Evolutionary conservation across 2,113 vertebrate genomes (phyloP), one percentile per base, ranked within the genome.

Genomic region (Bucco capensis): DNA sequence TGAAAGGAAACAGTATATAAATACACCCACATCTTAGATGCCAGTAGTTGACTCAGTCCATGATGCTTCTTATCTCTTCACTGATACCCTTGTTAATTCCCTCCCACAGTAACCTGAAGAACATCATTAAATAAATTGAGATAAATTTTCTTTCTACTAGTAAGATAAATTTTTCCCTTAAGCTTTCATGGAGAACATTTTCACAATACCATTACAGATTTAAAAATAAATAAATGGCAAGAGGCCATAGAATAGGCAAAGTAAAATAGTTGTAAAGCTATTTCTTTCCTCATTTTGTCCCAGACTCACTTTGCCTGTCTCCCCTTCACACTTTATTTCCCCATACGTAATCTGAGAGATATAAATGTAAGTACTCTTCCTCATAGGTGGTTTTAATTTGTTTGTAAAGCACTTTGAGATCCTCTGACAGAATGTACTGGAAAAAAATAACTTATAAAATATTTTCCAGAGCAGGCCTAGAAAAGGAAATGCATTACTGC

Each of bases 301-400:
- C 46, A 51, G 21, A 53, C 14, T 47, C 13, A 10, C 9, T 75
- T 47, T 75, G 38, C 35, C 61, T 42, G 5, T 31, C 51, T 89
- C 61, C 75, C 64, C 54, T 88, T 78, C 53, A 64, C 30, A n/a
- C 25, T 90, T 83, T 14, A n/a, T 56, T 49, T 80, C 33, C 51
- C n/a, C 50, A 54, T 28, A 74, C 70, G 62, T 30, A 94, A 70
- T 51, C 31, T 24, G 5, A 79, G 42, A 56, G 49, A 83, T 80
- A 76, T 50, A 88, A 70, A 65, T 78, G 5, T 40, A 77, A 71
- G 57, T 61, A 79, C 37, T 74, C n/a, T 83, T 75, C 62, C 65
- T 94, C 57, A 40, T 5, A 69, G 42, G 71, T 86, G 77, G 46
- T 91, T 93, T 93, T 60, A 93, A 89, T 95, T 90, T 89, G 64